Base-by-base conservation (phyloP, 2,797 vertebrate genomes). In the Pygocentrus nattereri region DNA sequence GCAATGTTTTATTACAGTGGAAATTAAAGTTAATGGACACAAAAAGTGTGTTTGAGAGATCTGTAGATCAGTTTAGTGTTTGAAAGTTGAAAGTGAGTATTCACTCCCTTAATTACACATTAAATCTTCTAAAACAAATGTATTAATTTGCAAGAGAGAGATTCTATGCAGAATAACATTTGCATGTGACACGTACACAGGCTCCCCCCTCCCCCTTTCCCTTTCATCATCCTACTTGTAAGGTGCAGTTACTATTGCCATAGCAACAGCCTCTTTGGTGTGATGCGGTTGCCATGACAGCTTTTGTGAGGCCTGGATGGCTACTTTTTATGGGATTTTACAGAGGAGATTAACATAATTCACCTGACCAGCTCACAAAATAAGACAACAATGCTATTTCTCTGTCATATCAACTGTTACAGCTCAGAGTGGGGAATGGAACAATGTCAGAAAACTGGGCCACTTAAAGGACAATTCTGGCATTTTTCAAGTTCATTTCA, bases 281-380 rank as follows among this genome's bases (percentile, higher is more conserved):
- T 90, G 89, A 91, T 90, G 88, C 87, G 76, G 95, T 95, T 94
- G 90, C 93, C 93, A 94, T 94, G 89, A 90, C 81, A 56, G 68
- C 88, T 85, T 86, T 92, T 94, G 91, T 92, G 89, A 89, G 81
- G 89, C 76, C 87, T 84, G 85, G 65, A 83, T 41, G 83, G 49
- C 56, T 72, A 85, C 84, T 91, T 90, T 65, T 89, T 82, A 79
- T 87, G 85, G 87, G 38, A 72, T 77, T 87, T 91, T 90, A 92
- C 85, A 93, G 87, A 88, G 90, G 73, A 83, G 86, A 84, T 71
- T 82, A 78, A 83, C 68, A 76, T 73, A 64, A 30, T 31, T 70
- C 12, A 21, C 23, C 69, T 52, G 5, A 54, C 8, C 31, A 18
- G 49, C 18, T 54, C 49, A 54, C 8, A 38, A 72, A 54, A 34